Evolutionary conservation across 2,113 vertebrate genomes (phyloP).

Genomic region (Sapajus apella): DNA sequence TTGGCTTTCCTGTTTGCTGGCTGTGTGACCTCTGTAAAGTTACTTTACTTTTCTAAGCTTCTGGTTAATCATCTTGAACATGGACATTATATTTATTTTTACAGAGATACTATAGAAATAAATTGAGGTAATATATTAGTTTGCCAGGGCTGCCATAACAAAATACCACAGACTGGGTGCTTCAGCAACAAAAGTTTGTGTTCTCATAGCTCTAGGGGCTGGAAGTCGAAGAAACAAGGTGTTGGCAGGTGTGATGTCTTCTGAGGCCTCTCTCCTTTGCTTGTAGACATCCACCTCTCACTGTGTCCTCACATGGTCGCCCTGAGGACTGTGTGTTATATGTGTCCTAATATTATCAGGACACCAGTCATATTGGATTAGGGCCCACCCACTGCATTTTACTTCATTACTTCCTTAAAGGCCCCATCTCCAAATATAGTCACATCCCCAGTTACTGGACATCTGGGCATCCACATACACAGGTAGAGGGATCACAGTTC

Average conservation of each 20-base stretch:
- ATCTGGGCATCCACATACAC: neutral
- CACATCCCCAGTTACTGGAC: neutral
- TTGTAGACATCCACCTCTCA: too few relatives aligned
- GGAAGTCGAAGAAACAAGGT: too few relatives aligned
- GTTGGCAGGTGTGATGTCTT: neutral
- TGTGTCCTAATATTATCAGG: neutral
- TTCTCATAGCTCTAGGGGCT: neutral
- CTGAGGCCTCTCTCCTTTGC: neutral
- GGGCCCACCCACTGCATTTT: neutral
- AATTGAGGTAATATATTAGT: neutral
- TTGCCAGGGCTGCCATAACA: neutral
- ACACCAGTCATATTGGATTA: neutral
- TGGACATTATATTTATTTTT: neutral
- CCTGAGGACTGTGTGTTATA: too few relatives aligned
- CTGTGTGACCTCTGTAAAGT: neutral
- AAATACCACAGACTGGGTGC: neutral
- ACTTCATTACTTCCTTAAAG: neutral
- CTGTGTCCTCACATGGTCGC: too few relatives aligned
- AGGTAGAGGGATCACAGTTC: neutral
- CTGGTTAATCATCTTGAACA: neutral
- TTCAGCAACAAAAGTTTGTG: neutral
- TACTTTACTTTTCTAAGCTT: neutral
- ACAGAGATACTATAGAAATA: neutral
- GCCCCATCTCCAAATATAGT: neutral
- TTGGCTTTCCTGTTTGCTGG: neutral